Evolutionary conservation across 2,888 invertebrate genomes (phyloP), one percentile per base, ranked within the genome.

Genomic region (Thecocarcelia acutangulata): DNA sequence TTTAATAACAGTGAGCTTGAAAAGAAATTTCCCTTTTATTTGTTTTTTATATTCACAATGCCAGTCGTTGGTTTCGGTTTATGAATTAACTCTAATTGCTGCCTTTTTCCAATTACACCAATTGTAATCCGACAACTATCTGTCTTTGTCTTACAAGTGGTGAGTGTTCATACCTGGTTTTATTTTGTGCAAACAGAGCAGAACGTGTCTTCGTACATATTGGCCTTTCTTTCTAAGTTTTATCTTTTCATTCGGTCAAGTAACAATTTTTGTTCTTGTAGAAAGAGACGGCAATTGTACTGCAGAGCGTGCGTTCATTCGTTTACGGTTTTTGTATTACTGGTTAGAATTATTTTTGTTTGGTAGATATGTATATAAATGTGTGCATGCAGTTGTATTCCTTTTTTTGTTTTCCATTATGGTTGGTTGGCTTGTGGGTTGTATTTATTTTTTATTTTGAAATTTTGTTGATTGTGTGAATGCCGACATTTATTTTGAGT

Each of bases 361-460:
- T 17, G 21, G 9, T 24, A 24, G 3, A 24, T 24, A 24, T 24
- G 5, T 5, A 24, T 24, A 24, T 5, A 24, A 24, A 24, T 24
- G 24, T 24, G 24, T 24, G 5, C 5, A 24, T 24, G 24, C 24
- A 24, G 3, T 24, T 3, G 24, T 5, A 24, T 11, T 42, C 21
- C 3, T 8, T 33, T 58, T 12, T 17, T 37, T 15, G n/a, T 50
- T 66, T 37, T 50, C 40, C 0, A 40, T 59, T 40, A 59, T 63
- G 54, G 54, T 54, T 63, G 52, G 63, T 54, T 73, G 54, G 8
- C 12, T 73, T 54, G 69, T 70, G 58, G 69, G 69, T 58, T 70
- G 73, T 63, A 52, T 54, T 3, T 24, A 3, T 24, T 24, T 44
- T 50, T 54, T 44, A 61, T 73, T n/a, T 61, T 52, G 19, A 19